Evolutionary conservation across 2,113 vertebrate genomes (phyloP).

Genomic region (Lasiurus borealis): DNA sequence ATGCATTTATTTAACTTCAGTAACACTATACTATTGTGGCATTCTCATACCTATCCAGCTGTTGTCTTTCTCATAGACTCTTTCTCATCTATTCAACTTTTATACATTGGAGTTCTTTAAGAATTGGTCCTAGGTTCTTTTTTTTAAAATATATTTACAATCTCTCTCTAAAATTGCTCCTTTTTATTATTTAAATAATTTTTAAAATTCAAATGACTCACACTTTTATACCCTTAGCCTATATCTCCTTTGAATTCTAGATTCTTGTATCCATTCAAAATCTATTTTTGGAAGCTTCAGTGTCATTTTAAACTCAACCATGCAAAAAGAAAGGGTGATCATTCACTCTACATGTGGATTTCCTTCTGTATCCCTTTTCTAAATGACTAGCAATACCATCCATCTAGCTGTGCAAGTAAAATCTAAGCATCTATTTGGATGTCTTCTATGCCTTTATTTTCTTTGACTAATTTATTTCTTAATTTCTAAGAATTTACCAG

Average conservation of each 20-base stretch:
- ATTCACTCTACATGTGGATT: background rate
- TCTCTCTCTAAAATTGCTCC: background rate
- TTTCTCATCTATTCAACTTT: background rate
- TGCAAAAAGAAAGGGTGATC: background rate
- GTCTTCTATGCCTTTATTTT: background rate
- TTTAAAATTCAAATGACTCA: background rate
- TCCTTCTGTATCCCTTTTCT: background rate
- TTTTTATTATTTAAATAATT: background rate
- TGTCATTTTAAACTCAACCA: background rate
- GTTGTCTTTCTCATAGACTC: background rate
- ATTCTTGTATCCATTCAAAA: background rate
- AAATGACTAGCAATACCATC: background rate
- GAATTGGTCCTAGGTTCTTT: background rate
- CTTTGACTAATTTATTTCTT: background rate
- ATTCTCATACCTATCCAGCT: background rate
- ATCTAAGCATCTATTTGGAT: background rate
- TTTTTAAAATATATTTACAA: background rate
- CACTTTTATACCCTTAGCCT: background rate
- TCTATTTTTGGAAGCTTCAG: background rate
- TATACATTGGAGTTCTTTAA: background rate
- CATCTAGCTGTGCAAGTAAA: background rate
- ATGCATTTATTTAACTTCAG: background rate
- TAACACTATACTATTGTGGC: background rate
- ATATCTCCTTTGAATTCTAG: background rate
- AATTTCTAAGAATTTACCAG: background rate